A percentile compares a stretch with the other conserved stretches of the same genome.
phyloP scores from a whole-genome alignment of 2,113 vertebrate species.

The Chlorocebus sabaeus region DNA sequence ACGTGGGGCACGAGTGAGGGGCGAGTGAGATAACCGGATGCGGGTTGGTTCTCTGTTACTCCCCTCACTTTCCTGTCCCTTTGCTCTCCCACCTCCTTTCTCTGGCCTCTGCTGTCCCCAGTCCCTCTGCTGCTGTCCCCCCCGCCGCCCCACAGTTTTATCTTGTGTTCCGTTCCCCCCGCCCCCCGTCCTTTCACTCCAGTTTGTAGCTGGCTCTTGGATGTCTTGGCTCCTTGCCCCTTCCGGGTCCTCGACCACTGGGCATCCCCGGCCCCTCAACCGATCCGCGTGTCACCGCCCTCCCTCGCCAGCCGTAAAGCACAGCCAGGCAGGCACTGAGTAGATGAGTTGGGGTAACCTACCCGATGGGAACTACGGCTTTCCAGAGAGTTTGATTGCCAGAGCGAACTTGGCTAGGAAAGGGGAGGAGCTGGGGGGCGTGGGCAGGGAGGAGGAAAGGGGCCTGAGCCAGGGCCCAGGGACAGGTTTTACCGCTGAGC shows the following conservation, averaged over 20 bases:
- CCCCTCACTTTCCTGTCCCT: not conserved
- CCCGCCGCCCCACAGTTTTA: not conserved
- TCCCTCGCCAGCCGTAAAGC: not conserved
- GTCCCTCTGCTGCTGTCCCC: not conserved
- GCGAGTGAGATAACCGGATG: not conserved
- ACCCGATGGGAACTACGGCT: not conserved
- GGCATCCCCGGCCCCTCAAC: not conserved
- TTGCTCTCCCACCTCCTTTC: not conserved
- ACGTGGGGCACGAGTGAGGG: not conserved
- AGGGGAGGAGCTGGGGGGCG: slow-evolving; percentile 22
- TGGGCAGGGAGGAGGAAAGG: slow-evolving; percentile 7
- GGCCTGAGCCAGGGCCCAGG: not conserved
- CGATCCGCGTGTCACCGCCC: not conserved
- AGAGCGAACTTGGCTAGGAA: not conserved
- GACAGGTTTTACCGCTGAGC: slow-evolving; percentile 18
- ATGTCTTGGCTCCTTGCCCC: not conserved
- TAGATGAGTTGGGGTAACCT: not conserved
- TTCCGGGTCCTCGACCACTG: not conserved
- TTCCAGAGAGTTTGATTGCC: slow-evolving; percentile 62
- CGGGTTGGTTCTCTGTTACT: not conserved
- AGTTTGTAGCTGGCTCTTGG: not conserved
- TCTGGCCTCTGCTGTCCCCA: not conserved
- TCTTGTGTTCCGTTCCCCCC: not conserved
- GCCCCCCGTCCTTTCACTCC: not conserved
- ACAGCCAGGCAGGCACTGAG: not conserved